Evolutionary conservation across 2,113 vertebrate species (phyloP).

Genomic region (Nesogale talazaci): DNA sequence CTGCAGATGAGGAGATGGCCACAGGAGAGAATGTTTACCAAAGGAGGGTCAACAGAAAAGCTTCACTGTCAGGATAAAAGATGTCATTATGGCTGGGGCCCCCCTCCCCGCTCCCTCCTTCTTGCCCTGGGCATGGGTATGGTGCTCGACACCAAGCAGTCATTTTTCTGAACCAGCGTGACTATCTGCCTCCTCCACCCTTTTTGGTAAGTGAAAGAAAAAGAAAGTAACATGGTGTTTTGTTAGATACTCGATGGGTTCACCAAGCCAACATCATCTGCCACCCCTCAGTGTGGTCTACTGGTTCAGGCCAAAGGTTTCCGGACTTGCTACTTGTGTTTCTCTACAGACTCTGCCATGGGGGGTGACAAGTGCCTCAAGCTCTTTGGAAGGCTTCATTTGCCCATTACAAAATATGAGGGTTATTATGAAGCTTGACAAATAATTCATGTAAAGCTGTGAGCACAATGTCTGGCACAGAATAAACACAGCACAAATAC

Average conservation of each 20-base stretch:
- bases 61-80: slow-evolving; percentile 9
- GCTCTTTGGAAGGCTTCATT: background rate
- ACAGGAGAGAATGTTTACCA: background rate
- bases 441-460: slow-evolving; percentile 36
- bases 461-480: background rate
- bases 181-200: background rate
- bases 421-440: background rate
- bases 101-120: background rate
- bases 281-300: background rate
- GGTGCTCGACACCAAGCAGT: background rate
- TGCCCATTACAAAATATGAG: slow-evolving; percentile 18
- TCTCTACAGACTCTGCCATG: slow-evolving; percentile 12
- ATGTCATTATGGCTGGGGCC: background rate
- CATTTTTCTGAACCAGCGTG: background rate
- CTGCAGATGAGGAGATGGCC: too few species aligned
- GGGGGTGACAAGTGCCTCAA: slow-evolving; percentile 14
- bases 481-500: background rate
- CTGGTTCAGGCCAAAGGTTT: slow-evolving; percentile 1
- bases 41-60: background rate
- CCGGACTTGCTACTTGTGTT: background rate
- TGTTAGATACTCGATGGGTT: background rate
- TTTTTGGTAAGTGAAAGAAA: slow-evolving; percentile 3
- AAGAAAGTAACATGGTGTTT: background rate
- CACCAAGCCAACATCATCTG: background rate
- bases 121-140: background rate